These are phyloP conservation scores for Orientallactaga sibirica DNA, from an alignment of 2,797 vertebrate species.

Conservation along the genomic window DNA sequence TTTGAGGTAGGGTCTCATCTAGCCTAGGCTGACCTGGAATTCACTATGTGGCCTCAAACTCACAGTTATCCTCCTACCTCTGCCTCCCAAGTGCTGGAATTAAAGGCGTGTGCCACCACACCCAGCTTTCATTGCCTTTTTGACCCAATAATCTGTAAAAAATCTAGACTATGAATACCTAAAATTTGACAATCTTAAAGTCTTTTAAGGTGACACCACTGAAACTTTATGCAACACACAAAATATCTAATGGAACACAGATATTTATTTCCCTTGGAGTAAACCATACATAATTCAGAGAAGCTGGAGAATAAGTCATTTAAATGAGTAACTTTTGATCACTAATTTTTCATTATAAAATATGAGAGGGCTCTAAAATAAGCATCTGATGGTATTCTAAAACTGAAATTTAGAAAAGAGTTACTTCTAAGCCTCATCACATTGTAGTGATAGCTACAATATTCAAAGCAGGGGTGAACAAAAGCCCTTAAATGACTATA, in stretches of 20 bases:
- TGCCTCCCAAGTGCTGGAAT: no score
- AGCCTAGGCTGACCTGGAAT: no score
- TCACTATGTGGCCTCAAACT: no score
- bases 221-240: no score
- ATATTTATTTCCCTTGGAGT: neutral
- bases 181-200: neutral
- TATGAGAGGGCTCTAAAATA: neutral
- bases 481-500: neutral
- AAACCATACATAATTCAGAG: neutral
- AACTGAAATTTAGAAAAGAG: slow-evolving; percentile 5
- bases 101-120: no score
- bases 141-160: no score
- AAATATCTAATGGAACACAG: neutral
- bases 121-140: no score
- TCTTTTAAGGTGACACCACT: neutral
- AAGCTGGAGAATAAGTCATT: neutral
- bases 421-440: slow-evolving; percentile 4
- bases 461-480: neutral
- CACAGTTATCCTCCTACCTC: no score
- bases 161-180: no score
- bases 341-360: neutral
- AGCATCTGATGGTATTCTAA: neutral
- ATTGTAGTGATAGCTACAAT: neutral
- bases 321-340: neutral
- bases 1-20: no score